Base-by-base conservation (phyloP, 1,140 invertebrate genomes). In the Drosophila gunungcola region DNA sequence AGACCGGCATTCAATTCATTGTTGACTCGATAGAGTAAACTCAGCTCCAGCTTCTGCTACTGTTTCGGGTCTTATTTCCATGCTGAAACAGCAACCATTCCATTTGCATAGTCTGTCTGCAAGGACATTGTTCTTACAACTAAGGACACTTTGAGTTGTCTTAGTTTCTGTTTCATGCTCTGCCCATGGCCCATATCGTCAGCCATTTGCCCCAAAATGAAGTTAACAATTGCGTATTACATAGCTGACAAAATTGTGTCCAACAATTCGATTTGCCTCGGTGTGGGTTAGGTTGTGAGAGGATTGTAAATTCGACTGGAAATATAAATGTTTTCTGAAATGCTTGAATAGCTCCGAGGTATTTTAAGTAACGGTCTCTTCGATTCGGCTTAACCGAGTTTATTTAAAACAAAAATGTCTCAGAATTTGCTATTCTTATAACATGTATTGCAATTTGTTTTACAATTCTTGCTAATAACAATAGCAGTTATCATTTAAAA, bases 11-110 rank as follows among this genome's bases (percentile, higher is more conserved):
- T 84, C 80, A 84, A 84, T 80, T 80, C 81, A 85, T 76, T 86
- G 82, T 88, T 88, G 79, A 88, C 75, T 73, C 65, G 57, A 61
- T 58, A 82, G 78, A 83, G 79, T 73, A 73, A 53, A 76, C 77
- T 70, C 68, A 32, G 41, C 39, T 57, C 39, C 54, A 60, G 21
- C 60, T 57, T 16, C 49, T 51, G 21, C 60, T 57, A n/a, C 49
- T 48, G 38, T 36, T 48, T 46, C 55, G 39, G n/a, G 42, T 46
- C 48, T 36, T 34, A 36, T 27, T 73, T 46, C 51, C 9, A 43
- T 72, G 51, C 73, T 69, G 63, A 52, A 78, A 78, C 27, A 25
- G 57, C 45, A 77, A 58, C 63, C 38, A 53, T 69, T 38, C 41
- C 51, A 70, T 72, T 67, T 48, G 25, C 63, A 65, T 67, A 42